A percentile compares a stretch with the other conserved stretches of the same genome.
Conservation (phyloP, 35 echinoderm and acorn worm genomes). For the Chiridota heheva region DNA sequence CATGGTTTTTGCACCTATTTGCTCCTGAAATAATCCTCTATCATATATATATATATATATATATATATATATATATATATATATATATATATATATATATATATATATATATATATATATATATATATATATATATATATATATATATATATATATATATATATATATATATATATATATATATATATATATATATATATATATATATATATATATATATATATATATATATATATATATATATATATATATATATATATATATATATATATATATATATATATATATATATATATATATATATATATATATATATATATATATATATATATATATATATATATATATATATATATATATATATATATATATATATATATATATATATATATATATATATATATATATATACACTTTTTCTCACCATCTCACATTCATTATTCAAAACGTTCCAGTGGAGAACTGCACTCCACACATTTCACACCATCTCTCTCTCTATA, state of each 20-base stretch:
- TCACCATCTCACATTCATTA: too few relatives aligned
- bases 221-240: not conserved
- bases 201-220: not conserved
- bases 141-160: constrained; percentile 2
- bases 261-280: not conserved
- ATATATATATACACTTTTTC: too few relatives aligned
- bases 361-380: too few relatives aligned
- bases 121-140: constrained; percentile 2
- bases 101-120: constrained; percentile 2
- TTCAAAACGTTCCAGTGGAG: too few relatives aligned
- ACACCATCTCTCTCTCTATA: too few relatives aligned
- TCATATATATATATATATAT: too few relatives aligned
- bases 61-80: constrained; percentile 5
- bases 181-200: not conserved
- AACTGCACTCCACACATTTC: too few relatives aligned
- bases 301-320: not conserved
- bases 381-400: too few relatives aligned
- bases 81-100: constrained; percentile 5
- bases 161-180: not conserved
- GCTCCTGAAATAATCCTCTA: too few relatives aligned
- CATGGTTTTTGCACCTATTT: too few relatives aligned
- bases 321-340: too few relatives aligned
- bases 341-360: too few relatives aligned
- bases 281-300: not conserved
- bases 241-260: not conserved